phyloP scores from a whole-genome alignment of 2,113 vertebrate species.

The Haplochromis vanheusdeni region DNA sequence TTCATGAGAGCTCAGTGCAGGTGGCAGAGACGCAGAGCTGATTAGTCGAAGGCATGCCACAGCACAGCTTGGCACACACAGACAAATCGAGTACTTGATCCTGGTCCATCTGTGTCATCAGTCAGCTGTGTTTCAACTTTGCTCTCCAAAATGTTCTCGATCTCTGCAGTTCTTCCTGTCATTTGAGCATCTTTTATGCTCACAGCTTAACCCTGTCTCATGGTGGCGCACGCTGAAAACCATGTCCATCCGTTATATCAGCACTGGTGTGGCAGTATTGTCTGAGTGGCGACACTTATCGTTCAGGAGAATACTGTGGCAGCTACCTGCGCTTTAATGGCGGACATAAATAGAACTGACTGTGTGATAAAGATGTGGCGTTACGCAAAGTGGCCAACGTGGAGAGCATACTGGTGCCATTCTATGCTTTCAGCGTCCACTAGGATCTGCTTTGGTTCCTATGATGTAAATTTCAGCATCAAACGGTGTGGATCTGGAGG shows the following conservation, averaged over 20 bases:
- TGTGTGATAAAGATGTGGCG: neutral
- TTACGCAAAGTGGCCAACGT: neutral
- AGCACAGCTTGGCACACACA: neutral
- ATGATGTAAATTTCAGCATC: neutral
- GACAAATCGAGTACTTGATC: neutral
- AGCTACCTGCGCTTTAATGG: neutral
- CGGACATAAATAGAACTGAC: neutral
- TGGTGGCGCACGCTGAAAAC: neutral
- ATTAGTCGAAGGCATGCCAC: neutral
- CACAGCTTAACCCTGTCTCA: neutral
- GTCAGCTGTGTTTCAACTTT: neutral
- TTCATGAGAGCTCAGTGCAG: neutral
- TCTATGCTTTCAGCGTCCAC: neutral
- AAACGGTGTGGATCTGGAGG: neutral
- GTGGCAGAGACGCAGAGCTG: neutral
- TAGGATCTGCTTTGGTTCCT: neutral
- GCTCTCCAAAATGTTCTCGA: neutral
- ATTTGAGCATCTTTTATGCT: neutral
- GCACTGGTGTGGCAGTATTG: neutral
- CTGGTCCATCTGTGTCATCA: neutral
- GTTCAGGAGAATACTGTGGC: neutral
- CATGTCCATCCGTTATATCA: neutral
- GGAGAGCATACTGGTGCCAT: accelerated
- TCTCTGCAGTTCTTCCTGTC: neutral
- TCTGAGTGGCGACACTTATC: accelerated